A percentile compares a stretch with the other conserved stretches of the same genome.
phyloP scores from a whole-genome alignment of 2,888 invertebrate genomes.

The Proisotoma minuta region DNA sequence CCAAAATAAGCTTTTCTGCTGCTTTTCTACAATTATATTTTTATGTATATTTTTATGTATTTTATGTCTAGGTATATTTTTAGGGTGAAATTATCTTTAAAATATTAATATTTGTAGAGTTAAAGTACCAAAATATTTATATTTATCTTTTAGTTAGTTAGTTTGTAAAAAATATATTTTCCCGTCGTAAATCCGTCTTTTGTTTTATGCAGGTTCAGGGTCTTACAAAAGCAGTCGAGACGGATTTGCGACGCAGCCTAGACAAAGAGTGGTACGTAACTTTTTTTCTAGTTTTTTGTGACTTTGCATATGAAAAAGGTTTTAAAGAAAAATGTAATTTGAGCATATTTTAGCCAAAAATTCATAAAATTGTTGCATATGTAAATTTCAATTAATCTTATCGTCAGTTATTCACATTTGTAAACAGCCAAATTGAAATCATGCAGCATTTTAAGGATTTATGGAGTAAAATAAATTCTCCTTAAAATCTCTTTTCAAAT shows the following conservation, averaged over 20 bases:
- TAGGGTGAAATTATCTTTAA: not conserved
- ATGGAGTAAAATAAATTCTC: too few relatives aligned
- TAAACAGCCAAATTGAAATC: too few relatives aligned
- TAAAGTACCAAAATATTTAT: not conserved
- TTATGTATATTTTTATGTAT: too few relatives aligned
- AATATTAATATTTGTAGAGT: not conserved
- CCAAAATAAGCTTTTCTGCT: not conserved
- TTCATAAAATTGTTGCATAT: too few relatives aligned
- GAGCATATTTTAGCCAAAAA: too few relatives aligned
- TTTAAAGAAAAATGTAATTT: too few relatives aligned
- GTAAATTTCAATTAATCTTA: too few relatives aligned
- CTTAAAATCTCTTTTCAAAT: too few relatives aligned
- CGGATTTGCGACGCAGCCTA: slow-evolving; percentile 47
- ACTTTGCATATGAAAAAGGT: not conserved
- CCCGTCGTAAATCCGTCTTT: slow-evolving; percentile 45
- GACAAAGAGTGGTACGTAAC: slow-evolving; percentile 46
- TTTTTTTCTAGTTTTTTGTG: slow-evolving; percentile 11
- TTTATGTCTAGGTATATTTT: too few relatives aligned
- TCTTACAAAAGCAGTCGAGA: slow-evolving; percentile 46
- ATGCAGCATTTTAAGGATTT: too few relatives aligned
- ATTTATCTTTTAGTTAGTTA: not conserved
- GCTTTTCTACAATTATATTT: not conserved
- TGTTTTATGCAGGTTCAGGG: slow-evolving; percentile 47
- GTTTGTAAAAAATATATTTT: not conserved
- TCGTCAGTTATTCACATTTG: too few relatives aligned